phyloP scores from a whole-genome alignment of 2,113 vertebrate genomes.

The Australoheros scitulus region DNA sequence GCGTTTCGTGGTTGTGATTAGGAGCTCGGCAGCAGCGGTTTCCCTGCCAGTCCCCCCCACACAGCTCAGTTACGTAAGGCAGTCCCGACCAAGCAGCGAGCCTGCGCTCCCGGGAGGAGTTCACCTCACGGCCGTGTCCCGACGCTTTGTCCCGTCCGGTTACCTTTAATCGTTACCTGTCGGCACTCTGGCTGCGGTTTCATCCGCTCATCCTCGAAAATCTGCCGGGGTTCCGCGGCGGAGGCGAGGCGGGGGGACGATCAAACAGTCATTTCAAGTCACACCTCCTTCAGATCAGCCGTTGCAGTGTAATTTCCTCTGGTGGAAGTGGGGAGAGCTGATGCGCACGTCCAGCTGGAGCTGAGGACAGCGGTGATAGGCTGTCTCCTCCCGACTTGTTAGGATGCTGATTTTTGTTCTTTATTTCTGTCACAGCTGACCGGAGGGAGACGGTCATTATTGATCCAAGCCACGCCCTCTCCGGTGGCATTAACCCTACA shows the following conservation, averaged over 20 bases:
- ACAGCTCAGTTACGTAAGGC: conserved; percentile 75
- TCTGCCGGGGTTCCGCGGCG: neutral
- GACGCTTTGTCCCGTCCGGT: neutral
- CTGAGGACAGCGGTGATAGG: neutral
- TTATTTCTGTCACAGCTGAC: conserved; percentile 38
- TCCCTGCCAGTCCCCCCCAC: conserved; percentile 19
- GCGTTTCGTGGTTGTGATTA: conserved; percentile 19
- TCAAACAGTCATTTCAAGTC: conserved; percentile 36
- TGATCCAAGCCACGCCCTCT: conserved; percentile 77
- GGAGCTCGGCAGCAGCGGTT: conserved; percentile 30
- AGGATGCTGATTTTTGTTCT: conserved; percentile 5
- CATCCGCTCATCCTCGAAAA: neutral
- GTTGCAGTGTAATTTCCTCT: conserved; percentile 28
- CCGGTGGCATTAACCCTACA: conserved; percentile 70
- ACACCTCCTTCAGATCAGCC: conserved; percentile 45
- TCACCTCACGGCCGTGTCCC: neutral
- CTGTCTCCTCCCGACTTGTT: neutral
- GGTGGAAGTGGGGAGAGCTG: neutral
- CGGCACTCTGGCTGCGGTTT: neutral
- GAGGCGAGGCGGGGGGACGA: conserved; percentile 30
- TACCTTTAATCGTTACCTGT: neutral
- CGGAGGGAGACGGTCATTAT: conserved; percentile 56
- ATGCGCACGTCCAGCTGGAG: conserved; percentile 23
- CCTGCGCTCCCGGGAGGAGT: conserved; percentile 1
- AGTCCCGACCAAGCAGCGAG: conserved; percentile 14